These are phyloP conservation scores for Leptodactylus fallax DNA, from an alignment of 2,797 vertebrate species.

Conservation along the genomic window DNA sequence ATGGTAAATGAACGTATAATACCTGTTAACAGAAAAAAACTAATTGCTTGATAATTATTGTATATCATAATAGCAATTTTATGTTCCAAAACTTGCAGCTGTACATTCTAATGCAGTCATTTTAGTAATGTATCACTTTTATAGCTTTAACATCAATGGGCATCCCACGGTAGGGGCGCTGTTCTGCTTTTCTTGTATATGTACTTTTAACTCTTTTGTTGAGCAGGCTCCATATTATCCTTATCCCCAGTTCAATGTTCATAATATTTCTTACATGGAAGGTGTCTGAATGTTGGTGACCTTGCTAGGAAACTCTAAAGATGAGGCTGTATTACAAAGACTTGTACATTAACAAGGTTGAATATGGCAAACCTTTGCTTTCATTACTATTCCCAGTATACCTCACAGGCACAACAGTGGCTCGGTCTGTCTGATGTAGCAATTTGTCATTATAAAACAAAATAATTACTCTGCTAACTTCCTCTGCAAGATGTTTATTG, in stretches of 20 bases:
- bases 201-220: neutral
- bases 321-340: constrained; percentile 2
- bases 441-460: constrained; percentile 55
- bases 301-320: constrained; percentile 8
- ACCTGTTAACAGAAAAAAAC: neutral
- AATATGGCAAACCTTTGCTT: constrained; percentile 26
- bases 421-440: constrained; percentile 47
- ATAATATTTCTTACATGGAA: constrained; percentile 1
- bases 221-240: neutral
- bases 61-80: neutral
- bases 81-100: neutral
- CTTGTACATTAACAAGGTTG: constrained; percentile 19
- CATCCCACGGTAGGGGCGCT: neutral
- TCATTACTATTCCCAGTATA: constrained; percentile 48
- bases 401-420: constrained; percentile 15
- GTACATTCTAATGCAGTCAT: neutral
- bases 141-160: neutral
- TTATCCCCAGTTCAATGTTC: neutral
- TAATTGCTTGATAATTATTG: neutral
- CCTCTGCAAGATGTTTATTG: constrained; percentile 44
- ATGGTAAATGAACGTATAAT: neutral
- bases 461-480: constrained; percentile 52
- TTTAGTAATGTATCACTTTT: neutral
- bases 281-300: neutral
- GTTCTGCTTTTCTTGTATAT: neutral